These are phyloP conservation scores for Telenomus remus DNA, from an alignment of 1,140 invertebrate genomes.

Conservation along the genomic window DNA sequence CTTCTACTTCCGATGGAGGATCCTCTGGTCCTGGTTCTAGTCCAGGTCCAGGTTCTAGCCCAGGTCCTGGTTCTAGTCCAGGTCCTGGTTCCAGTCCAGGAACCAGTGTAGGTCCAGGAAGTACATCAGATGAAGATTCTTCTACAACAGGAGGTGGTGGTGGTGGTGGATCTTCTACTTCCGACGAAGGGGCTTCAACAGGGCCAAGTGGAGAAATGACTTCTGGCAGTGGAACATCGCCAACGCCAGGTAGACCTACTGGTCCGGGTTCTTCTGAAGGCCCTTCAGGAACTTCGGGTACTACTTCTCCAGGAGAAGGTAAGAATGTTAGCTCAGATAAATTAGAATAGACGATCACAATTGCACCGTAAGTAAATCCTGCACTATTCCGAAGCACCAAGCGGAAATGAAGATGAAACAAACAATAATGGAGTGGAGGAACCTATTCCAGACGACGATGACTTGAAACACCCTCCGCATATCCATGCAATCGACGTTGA, in stretches of 20 bases:
- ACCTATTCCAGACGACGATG: conserved; percentile 67
- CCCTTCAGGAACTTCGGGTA: neutral
- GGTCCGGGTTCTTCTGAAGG: too few relatives aligned
- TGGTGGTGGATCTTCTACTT: neutral
- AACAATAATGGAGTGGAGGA: conserved; percentile 26
- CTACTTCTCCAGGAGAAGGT: conserved; percentile 13
- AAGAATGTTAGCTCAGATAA: neutral
- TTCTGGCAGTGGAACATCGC: too few relatives aligned
- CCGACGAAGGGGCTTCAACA: too few relatives aligned
- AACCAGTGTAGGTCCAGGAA: neutral
- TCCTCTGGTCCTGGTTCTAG: neutral
- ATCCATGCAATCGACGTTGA: conserved; percentile 85
- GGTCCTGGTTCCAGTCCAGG: neutral
- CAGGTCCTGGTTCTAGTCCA: neutral
- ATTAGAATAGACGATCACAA: neutral
- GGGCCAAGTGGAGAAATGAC: too few relatives aligned
- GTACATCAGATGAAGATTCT: neutral
- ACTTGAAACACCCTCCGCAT: conserved; percentile 82
- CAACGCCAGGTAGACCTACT: too few relatives aligned
- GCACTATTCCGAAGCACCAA: conserved; percentile 13
- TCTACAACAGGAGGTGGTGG: neutral
- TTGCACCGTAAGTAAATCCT: neutral
- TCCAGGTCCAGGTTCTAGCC: neutral
- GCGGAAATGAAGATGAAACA: conserved; percentile 23
- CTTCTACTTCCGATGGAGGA: conserved; percentile 57